Conservation (phyloP, 1,140 invertebrate genomes). For the Trinorchestia longiramus region DNA sequence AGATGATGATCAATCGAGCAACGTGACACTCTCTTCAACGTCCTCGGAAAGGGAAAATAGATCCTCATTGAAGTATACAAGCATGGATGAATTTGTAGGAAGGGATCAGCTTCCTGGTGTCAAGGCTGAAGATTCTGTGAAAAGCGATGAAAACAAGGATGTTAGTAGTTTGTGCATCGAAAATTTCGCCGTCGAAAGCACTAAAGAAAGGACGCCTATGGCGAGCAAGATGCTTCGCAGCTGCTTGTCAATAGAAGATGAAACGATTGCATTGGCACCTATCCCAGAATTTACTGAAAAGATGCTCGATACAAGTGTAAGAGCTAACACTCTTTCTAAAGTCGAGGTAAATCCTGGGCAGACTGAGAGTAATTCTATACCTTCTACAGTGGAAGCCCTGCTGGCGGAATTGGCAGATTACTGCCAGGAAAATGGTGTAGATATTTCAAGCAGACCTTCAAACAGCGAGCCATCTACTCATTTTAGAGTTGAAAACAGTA, state of each 20-base stretch:
- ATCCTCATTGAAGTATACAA: not conserved
- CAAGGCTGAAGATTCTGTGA: not conserved
- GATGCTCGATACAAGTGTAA: not conserved
- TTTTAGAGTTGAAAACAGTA: not conserved
- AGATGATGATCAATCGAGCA: not conserved
- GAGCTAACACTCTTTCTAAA: not conserved
- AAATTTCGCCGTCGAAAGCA: not conserved
- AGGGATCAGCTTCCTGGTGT: not conserved
- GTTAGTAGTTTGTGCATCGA: not conserved
- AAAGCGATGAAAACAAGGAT: not conserved
- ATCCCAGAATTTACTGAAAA: not conserved
- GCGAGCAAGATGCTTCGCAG: not conserved
- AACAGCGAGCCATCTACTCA: not conserved
- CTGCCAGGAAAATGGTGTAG: slow-evolving; percentile 18
- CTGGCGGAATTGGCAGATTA: slow-evolving; percentile 11
- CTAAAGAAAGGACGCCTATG: not conserved
- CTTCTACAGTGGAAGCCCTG: not conserved
- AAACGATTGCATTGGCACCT: not conserved
- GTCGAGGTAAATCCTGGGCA: not conserved
- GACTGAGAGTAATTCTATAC: not conserved
- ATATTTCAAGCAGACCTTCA: not conserved
- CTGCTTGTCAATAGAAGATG: not conserved
- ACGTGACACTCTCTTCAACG: not conserved
- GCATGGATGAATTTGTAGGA: not conserved
- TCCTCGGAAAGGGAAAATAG: not conserved